phyloP scores from a whole-genome alignment of 2,113 vertebrate genomes.

The Carassius auratus region DNA sequence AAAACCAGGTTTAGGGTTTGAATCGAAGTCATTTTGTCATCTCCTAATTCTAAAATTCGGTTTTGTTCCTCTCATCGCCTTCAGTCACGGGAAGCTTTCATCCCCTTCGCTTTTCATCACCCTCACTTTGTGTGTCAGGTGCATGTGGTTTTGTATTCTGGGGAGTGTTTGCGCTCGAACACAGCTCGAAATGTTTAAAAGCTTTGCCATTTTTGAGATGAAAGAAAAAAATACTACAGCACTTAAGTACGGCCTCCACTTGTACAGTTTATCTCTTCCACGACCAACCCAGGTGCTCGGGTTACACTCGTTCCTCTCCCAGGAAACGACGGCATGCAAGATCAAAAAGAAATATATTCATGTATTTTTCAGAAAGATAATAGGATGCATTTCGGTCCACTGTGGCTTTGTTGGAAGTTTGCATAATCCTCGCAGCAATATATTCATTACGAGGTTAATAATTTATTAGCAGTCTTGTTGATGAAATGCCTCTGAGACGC shows the following conservation, averaged over 20 bases:
- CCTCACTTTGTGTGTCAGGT: slow-evolving; percentile 34
- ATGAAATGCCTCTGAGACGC: slow-evolving; percentile 25
- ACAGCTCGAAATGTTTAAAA: slow-evolving; percentile 49
- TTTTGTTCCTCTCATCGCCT: slow-evolving; percentile 37
- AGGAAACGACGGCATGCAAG: not conserved
- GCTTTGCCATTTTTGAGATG: slow-evolving; percentile 40
- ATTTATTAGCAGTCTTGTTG: slow-evolving; percentile 41
- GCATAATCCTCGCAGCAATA: slow-evolving; percentile 36
- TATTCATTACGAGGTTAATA: slow-evolving; percentile 47
- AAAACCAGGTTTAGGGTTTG: not conserved
- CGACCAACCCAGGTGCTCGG: slow-evolving; percentile 29
- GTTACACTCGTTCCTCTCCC: slow-evolving; percentile 12
- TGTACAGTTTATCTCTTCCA: slow-evolving; percentile 46
- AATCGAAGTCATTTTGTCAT: slow-evolving; percentile 26
- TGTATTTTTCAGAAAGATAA: slow-evolving; percentile 52
- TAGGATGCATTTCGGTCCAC: slow-evolving; percentile 45
- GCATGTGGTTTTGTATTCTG: slow-evolving; percentile 17
- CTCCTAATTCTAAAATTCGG: slow-evolving; percentile 16
- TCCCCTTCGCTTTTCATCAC: slow-evolving; percentile 39
- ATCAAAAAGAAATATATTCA: slow-evolving; percentile 57
- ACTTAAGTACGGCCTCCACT: slow-evolving; percentile 39
- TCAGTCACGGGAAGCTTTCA: slow-evolving; percentile 33
- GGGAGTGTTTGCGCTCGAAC: slow-evolving; percentile 2
- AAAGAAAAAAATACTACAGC: slow-evolving; percentile 36
- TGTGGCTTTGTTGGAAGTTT: slow-evolving; percentile 47